phyloP scores from a whole-genome alignment of 2,888 invertebrate genomes.

The Ypsolopha sequella region DNA sequence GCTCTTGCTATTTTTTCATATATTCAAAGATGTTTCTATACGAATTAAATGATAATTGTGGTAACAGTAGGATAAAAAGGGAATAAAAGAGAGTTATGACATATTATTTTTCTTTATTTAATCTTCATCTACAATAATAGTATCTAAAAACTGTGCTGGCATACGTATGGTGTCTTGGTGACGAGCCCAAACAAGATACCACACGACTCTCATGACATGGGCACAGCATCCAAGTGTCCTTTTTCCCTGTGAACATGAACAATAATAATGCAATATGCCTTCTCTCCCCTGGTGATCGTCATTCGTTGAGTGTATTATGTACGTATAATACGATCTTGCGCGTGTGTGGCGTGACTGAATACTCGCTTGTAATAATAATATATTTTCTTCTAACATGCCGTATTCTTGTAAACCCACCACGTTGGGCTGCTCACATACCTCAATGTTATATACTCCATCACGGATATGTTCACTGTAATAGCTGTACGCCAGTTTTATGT shows the following conservation, averaged over 20 bases:
- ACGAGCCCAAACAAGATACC: constrained; percentile 8
- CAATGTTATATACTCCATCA: constrained; percentile 5
- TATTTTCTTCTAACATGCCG: constrained; percentile 4
- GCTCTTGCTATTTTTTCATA: too few species aligned
- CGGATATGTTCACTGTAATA: constrained; percentile 8
- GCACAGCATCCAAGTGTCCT: constrained; percentile 9
- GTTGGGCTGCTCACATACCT: constrained; percentile 5
- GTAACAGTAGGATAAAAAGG: too few species aligned
- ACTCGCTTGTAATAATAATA: constrained; percentile 5
- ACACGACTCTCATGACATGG: constrained; percentile 6
- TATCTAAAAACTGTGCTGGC: constrained; percentile 6
- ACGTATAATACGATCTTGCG: constrained; percentile 2
- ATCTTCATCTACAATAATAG: neutral
- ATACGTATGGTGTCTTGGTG: constrained; percentile 6
- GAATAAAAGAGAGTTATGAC: too few species aligned
- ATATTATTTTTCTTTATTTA: too few species aligned
- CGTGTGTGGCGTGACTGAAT: constrained; percentile 8
- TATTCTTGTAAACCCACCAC: too few species aligned
- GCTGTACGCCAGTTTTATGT: constrained; percentile 8
- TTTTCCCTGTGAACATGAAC: constrained; percentile 5
- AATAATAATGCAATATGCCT: constrained; percentile 1
- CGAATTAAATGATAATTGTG: too few species aligned
- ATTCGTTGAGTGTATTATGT: neutral
- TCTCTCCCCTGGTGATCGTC: constrained; percentile 4
- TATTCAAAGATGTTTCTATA: too few species aligned